A percentile compares a stretch with the other conserved stretches of the same genome.
Conservation (phyloP, 2,797 vertebrate species). For the Lophotriccus pileatus region DNA sequence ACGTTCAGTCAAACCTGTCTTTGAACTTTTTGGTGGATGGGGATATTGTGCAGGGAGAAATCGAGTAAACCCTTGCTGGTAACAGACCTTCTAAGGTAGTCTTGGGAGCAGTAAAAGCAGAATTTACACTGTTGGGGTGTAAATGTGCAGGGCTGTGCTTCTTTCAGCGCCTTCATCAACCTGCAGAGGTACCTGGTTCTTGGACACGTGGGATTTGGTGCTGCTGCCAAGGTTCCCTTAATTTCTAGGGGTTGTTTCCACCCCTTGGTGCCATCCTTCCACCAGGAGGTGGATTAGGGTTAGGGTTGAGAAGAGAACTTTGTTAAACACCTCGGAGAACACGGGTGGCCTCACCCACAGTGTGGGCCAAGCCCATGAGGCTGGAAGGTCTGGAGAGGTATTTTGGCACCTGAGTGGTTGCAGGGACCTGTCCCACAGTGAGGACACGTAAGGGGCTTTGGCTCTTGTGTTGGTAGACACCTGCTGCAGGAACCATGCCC, state of each 20-base stretch:
- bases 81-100: neutral
- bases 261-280: neutral
- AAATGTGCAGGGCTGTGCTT: neutral
- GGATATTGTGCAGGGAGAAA: neutral
- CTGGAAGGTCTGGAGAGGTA: too few species aligned
- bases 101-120: neutral
- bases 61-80: neutral
- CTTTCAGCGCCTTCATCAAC: neutral
- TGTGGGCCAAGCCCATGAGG: rapidly evolving
- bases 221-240: neutral
- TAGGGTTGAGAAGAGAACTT: neutral
- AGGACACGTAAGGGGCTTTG: neutral
- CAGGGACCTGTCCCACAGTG: neutral
- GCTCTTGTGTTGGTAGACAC: neutral
- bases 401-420: neutral
- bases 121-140: neutral
- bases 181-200: neutral
- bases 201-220: rapidly evolving
- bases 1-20: neutral
- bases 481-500: neutral
- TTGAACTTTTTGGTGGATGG: neutral
- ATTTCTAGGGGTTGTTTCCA: neutral
- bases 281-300: neutral
- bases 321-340: neutral
- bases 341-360: rapidly evolving